These are phyloP conservation scores for Drosophila nr. perissopoda DNA, from an alignment of 2,888 invertebrate species.

Conservation along the genomic window DNA sequence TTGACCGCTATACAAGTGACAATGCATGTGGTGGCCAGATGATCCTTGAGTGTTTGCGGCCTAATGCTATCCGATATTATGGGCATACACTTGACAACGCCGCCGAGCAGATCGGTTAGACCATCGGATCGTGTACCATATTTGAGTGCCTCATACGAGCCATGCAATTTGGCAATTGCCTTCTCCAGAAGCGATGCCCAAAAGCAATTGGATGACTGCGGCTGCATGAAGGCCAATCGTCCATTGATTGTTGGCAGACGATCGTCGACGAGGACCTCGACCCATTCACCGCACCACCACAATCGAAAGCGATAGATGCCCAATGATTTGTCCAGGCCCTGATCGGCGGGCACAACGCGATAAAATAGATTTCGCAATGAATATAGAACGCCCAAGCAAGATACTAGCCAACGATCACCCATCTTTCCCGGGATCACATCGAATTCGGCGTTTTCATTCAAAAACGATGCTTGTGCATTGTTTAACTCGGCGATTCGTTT, in stretches of 20 bases:
- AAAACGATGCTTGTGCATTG: slow-evolving; percentile 85
- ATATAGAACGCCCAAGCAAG: slow-evolving; percentile 93
- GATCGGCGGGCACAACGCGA: slow-evolving; percentile 95
- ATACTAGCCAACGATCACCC: slow-evolving; percentile 96
- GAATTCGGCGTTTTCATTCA: slow-evolving; percentile 88
- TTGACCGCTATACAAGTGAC: slow-evolving; percentile 89
- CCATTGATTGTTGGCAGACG: slow-evolving; percentile 95
- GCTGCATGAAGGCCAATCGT: slow-evolving; percentile 93
- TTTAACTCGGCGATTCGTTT: slow-evolving; percentile 90
- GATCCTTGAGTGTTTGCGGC: slow-evolving; percentile 87
- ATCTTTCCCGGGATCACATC: slow-evolving; percentile 94
- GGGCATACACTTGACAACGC: slow-evolving; percentile 93
- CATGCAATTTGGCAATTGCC: slow-evolving; percentile 97
- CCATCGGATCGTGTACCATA: slow-evolving; percentile 96
- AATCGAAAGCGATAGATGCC: slow-evolving; percentile 95
- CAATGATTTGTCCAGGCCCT: slow-evolving; percentile 90
- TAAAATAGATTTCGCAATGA: slow-evolving; percentile 95
- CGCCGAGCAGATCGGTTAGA: slow-evolving; percentile 94
- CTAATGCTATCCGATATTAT: slow-evolving; percentile 89
- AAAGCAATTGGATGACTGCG: slow-evolving; percentile 91
- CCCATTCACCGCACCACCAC: slow-evolving; percentile 98
- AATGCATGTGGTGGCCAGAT: slow-evolving; percentile 93
- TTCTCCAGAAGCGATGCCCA: slow-evolving; percentile 96
- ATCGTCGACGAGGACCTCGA: slow-evolving; percentile 95
- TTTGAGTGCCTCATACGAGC: slow-evolving; percentile 96